phyloP scores from a whole-genome alignment of 1,140 invertebrate species.

The Hirudo medicinalis region DNA sequence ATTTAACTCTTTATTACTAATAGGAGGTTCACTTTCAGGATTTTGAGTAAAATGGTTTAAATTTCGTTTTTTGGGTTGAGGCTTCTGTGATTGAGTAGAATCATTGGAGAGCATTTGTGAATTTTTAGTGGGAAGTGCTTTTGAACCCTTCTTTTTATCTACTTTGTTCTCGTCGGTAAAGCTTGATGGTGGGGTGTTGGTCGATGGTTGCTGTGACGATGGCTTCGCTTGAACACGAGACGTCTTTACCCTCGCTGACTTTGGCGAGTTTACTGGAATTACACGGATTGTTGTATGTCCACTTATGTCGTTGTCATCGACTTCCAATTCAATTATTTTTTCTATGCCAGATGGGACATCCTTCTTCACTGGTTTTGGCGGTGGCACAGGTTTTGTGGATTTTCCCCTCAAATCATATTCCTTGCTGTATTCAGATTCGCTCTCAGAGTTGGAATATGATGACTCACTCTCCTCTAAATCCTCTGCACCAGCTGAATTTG shows the following conservation, averaged over 20 bases:
- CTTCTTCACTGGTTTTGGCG: constrained; percentile 9
- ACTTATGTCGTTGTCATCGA: neutral
- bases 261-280: constrained; percentile 5
- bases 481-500: neutral
- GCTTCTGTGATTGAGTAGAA: neutral
- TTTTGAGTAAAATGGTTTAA: neutral
- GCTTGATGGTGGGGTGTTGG: neutral
- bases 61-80: neutral
- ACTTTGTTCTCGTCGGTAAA: neutral
- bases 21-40: neutral
- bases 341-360: neutral
- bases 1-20: neutral
- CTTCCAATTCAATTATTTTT: constrained; percentile 13
- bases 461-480: neutral
- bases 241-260: neutral
- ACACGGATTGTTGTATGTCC: constrained; percentile 6
- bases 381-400: neutral
- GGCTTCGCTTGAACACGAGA: neutral
- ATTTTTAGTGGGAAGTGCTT: neutral
- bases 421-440: neutral
- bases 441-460: neutral
- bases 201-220: neutral
- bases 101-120: neutral
- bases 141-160: neutral
- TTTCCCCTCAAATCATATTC: too few species aligned